Base-by-base conservation (phyloP, 2,888 invertebrate genomes). In the Quadroppia sp. region DNA sequence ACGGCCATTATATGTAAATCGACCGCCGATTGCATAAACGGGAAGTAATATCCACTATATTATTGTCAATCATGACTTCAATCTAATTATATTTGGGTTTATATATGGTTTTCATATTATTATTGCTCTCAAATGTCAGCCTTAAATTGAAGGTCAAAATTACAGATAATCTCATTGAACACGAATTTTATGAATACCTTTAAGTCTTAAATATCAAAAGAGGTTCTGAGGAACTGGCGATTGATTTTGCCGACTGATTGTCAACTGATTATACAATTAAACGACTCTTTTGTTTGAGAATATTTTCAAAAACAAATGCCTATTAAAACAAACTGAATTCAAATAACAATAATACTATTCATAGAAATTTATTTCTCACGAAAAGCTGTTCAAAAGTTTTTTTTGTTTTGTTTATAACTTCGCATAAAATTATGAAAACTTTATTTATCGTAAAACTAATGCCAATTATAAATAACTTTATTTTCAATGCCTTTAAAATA, bases 11-110 rank as follows among this genome's bases (percentile, higher is more conserved):
- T 53, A 64, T 64, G 64, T 30, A 36, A 64, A 64, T 64, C 32
- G 64, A n/a, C n/a, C 17, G 64, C 17, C n/a, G 36, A 64, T 64
- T 64, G 36, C 64, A 64, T 64, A 64, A 59, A 64, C 64, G 64
- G 64, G 64, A 64, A 64, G 64, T 64, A 64, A 36, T 64, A 20
- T 17, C 36, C 36, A n/a, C n/a, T n/a, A 9, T n/a, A 36, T 64
- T 64, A 59, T 64, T 64, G 64, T 64, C 64, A 64, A 36, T 64
- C 40, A 36, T 4, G 15, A 15, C 7, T 64, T 20, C 40, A 36
- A 36, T 64, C n/a, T 64, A 64, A 64, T 64, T 64, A 64, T 36
- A 1, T 17, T 28, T 61, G 2, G 13, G 20, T 53, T 23, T 23
- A 3, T 11, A 28, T 59, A 13, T 50, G 6, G 50, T 11, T 50